phyloP scores from a whole-genome alignment of 1,140 invertebrate species.

The Scaptodrosophila lebanonensis region DNA sequence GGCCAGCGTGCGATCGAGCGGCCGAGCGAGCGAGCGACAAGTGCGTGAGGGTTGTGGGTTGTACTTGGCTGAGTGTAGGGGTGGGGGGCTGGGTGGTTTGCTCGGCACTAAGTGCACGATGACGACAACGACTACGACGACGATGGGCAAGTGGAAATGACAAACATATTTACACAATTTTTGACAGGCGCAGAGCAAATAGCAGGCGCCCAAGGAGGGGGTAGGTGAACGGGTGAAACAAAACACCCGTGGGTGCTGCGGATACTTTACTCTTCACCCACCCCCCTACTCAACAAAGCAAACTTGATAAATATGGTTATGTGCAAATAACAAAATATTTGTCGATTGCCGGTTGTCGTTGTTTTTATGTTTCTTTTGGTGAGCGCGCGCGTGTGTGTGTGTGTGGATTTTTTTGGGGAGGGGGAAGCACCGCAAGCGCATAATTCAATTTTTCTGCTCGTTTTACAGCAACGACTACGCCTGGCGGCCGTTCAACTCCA shows the following conservation, averaged over 20 bases:
- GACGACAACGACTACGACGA: neutral
- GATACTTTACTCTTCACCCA: neutral
- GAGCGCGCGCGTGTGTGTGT: neutral
- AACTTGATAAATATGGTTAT: slow-evolving; percentile 76
- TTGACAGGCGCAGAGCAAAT: slow-evolving; percentile 67
- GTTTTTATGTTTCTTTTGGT: slow-evolving; percentile 23
- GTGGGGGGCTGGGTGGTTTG: slow-evolving; percentile 40
- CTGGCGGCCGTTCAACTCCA: slow-evolving; percentile 55
- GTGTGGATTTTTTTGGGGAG: neutral
- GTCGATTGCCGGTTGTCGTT: slow-evolving; percentile 57
- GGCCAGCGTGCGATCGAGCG: slow-evolving; percentile 25
- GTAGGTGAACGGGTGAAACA: slow-evolving; percentile 64
- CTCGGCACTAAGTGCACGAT: slow-evolving; percentile 57
- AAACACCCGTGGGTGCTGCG: slow-evolving; percentile 67
- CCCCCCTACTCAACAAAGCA: slow-evolving; percentile 18
- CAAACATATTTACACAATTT: slow-evolving; percentile 77
- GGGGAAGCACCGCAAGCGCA: slow-evolving; percentile 69
- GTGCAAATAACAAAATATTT: slow-evolving; percentile 74
- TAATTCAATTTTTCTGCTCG: slow-evolving; percentile 77
- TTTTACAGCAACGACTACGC: slow-evolving; percentile 60
- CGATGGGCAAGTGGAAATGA: slow-evolving; percentile 73
- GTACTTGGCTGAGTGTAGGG: neutral
- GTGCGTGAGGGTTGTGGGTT: slow-evolving; percentile 46
- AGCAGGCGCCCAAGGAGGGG: slow-evolving; percentile 12
- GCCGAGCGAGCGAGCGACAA: slow-evolving; percentile 43